A percentile compares a stretch with the other conserved stretches of the same genome.
Evolutionary conservation across 2,113 vertebrate species (phyloP).

Genomic region (Azemiops feae): DNA sequence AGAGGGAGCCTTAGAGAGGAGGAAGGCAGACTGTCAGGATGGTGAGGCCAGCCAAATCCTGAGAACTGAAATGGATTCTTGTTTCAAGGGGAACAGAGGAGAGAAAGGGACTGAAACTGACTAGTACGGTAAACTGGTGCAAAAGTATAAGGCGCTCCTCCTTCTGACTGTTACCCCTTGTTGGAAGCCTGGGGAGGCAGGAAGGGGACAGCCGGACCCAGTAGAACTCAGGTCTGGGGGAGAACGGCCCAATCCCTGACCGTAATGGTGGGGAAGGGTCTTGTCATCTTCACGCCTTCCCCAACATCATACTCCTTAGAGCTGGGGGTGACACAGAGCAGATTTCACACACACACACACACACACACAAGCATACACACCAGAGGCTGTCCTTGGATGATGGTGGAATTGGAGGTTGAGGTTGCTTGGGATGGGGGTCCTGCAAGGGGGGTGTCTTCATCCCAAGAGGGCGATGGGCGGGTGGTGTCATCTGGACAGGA

Average conservation of each 20-base stretch:
- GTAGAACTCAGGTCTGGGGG: not conserved
- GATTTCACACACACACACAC: not conserved
- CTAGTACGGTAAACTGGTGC: not conserved
- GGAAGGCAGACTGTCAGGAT: too few relatives aligned
- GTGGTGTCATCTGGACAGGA: not conserved
- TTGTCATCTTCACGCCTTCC: not conserved
- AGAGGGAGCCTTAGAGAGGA: not conserved
- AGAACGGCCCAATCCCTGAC: not conserved
- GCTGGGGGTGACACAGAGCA: not conserved
- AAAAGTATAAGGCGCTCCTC: not conserved
- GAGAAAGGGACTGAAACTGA: not conserved
- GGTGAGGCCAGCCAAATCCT: not conserved
- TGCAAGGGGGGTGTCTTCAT: rapidly evolving
- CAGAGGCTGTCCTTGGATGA: not conserved
- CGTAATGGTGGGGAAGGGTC: not conserved
- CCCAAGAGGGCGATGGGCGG: not conserved
- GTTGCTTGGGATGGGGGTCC: not conserved
- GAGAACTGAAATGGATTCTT: not conserved
- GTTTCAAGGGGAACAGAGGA: not conserved
- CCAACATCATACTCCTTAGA: not conserved
- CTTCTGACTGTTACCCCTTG: not conserved
- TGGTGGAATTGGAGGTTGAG: not conserved
- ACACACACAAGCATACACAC: not conserved
- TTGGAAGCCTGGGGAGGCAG: not conserved
- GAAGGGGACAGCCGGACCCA: not conserved